phyloP scores from a whole-genome alignment of 1,140 invertebrate species.

The Anoplophora glabripennis region DNA sequence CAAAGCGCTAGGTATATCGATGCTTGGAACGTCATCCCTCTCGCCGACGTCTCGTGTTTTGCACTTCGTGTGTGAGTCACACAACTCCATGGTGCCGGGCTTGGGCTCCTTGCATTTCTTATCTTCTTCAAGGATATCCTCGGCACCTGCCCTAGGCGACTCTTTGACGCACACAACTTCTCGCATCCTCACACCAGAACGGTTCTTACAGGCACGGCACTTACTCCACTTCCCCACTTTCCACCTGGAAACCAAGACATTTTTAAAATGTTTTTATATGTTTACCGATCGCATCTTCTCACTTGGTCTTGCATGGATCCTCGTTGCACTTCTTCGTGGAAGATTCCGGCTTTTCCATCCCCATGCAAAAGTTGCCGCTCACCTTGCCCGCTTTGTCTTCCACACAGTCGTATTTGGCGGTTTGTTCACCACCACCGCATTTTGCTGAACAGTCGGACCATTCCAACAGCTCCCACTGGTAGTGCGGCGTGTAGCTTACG shows the following conservation, averaged over 20 bases:
- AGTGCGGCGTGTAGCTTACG: conserved; percentile 45
- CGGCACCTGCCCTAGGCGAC: conserved; percentile 44
- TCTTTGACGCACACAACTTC: conserved; percentile 53
- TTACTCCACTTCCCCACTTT: conserved; percentile 53
- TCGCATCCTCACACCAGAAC: conserved; percentile 47
- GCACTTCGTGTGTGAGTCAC: conserved; percentile 48
- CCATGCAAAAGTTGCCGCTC: conserved; percentile 47
- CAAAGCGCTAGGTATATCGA: conserved; percentile 22
- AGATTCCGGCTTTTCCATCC: conserved; percentile 42
- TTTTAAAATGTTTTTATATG: conserved; percentile 2
- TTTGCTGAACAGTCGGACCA: conserved; percentile 49
- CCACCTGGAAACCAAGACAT: conserved; percentile 46
- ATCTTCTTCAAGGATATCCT: conserved; percentile 51
- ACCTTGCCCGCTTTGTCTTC: conserved; percentile 52
- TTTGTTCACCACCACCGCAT: conserved; percentile 52
- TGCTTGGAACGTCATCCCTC: too few relatives aligned
- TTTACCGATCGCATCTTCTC: conserved; percentile 8
- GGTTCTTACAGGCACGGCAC: conserved; percentile 52
- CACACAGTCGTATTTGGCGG: conserved; percentile 49
- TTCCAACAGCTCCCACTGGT: conserved; percentile 54
- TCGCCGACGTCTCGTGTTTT: conserved; percentile 29
- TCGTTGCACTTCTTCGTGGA: conserved; percentile 50
- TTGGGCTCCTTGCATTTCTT: conserved; percentile 44
- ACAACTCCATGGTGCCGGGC: conserved; percentile 45
- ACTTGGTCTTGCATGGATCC: conserved; percentile 51